phyloP scores from a whole-genome alignment of 2,797 vertebrate genomes.

The Sebastes umbrosus region DNA sequence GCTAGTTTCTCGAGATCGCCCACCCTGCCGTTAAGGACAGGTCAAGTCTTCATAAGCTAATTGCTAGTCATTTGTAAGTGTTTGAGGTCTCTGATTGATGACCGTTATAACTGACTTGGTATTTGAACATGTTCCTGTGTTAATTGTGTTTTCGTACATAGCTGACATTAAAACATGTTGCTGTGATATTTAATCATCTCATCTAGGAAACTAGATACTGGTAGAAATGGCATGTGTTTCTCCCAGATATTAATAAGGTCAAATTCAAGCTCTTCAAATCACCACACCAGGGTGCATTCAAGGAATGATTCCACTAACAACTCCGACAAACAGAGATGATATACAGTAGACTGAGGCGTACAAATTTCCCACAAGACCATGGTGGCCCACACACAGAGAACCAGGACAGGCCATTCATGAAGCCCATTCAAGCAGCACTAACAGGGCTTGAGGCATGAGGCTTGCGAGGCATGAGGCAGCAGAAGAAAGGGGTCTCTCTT shows the following conservation, averaged over 20 bases:
- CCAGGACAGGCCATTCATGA: slow-evolving; percentile 66
- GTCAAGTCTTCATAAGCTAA: not conserved
- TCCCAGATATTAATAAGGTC: not conserved
- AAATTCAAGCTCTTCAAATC: not conserved
- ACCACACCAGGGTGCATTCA: slow-evolving; percentile 1
- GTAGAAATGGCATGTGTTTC: not conserved
- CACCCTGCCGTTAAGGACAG: not conserved
- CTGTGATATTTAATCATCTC: not conserved
- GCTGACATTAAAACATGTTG: not conserved
- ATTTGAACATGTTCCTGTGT: not conserved
- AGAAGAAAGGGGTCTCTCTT: slow-evolving; percentile 55
- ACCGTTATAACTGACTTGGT: not conserved
- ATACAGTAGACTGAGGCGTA: slow-evolving; percentile 31
- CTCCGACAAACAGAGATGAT: slow-evolving; percentile 29
- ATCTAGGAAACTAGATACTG: not conserved
- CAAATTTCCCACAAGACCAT: slow-evolving; percentile 26
- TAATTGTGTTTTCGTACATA: not conserved
- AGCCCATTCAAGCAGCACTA: slow-evolving; percentile 73
- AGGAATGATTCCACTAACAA: not conserved
- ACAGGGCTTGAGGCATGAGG: slow-evolving; percentile 50
- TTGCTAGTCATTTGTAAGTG: no score
- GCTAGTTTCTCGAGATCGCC: no score
- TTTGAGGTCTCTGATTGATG: not conserved
- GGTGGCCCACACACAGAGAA: slow-evolving; percentile 63
- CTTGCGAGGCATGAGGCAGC: slow-evolving; percentile 48